These are phyloP conservation scores for Danaus plexippus DNA, from an alignment of 1,140 invertebrate species.

Conservation along the genomic window DNA sequence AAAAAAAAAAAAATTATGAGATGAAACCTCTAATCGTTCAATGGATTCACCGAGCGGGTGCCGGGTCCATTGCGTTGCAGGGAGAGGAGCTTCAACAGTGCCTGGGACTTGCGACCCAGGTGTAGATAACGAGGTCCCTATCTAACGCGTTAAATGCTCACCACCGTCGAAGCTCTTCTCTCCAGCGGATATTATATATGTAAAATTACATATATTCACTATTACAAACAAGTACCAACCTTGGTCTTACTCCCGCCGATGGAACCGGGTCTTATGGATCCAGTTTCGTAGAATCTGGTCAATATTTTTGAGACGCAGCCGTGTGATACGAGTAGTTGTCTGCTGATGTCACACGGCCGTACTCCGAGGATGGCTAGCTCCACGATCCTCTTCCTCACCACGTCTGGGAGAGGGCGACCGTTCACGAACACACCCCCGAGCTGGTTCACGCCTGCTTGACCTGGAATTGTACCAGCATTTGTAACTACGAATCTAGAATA, in stretches of 20 bases:
- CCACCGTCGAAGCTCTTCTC: too few relatives aligned
- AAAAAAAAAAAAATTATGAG: too few relatives aligned
- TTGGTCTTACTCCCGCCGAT: constrained; percentile 94
- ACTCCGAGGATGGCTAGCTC: constrained; percentile 93
- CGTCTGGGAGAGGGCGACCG: constrained; percentile 93
- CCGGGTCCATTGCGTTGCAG: too few relatives aligned
- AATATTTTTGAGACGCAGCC: constrained; percentile 94
- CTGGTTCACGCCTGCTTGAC: constrained; percentile 96
- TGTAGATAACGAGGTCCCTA: too few relatives aligned
- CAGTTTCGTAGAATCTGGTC: constrained; percentile 96
- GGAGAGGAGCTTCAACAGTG: too few relatives aligned
- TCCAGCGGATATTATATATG: too few relatives aligned
- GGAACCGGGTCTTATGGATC: constrained; percentile 91
- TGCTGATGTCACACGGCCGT: constrained; percentile 95
- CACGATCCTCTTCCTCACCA: constrained; percentile 93
- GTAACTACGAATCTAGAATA: too few relatives aligned
- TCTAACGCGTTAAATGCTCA: too few relatives aligned
- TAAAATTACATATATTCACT: too few relatives aligned
- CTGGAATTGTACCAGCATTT: constrained; percentile 68
- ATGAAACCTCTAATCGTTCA: too few relatives aligned
- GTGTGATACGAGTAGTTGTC: constrained; percentile 95
- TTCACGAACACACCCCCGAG: constrained; percentile 97
- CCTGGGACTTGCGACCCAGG: too few relatives aligned
- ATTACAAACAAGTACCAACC: constrained; percentile 70
- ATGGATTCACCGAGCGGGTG: too few relatives aligned